Conservation (phyloP, 2,888 invertebrate genomes). For the Protophormia terraenovae region DNA sequence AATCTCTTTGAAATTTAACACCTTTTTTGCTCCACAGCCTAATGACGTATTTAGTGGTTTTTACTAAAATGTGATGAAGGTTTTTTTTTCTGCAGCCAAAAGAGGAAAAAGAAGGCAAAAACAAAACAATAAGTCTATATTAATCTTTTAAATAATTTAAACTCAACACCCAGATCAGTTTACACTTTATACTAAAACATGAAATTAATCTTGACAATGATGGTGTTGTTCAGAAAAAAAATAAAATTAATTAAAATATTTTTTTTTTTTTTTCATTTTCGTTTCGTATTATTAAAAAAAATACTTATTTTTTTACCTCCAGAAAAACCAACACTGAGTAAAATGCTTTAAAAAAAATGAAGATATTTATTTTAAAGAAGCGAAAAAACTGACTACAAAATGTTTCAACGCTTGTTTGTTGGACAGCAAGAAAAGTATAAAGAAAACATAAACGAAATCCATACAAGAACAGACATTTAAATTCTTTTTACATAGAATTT, state of each 20-base stretch:
- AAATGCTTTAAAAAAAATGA: neutral
- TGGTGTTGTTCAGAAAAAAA: slow-evolving; percentile 16
- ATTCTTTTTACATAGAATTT: neutral
- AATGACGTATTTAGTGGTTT: slow-evolving; percentile 48
- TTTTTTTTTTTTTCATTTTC: too few relatives aligned
- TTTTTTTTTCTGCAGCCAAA: neutral
- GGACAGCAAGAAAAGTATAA: neutral
- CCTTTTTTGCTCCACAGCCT: slow-evolving; percentile 29
- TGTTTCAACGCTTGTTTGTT: slow-evolving; percentile 36
- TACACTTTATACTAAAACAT: slow-evolving; percentile 43
- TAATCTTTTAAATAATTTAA: slow-evolving; percentile 56
- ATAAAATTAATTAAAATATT: slow-evolving; percentile 61
- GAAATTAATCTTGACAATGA: slow-evolving; percentile 59
- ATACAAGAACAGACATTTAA: slow-evolving; percentile 25
- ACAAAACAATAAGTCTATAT: slow-evolving; percentile 13
- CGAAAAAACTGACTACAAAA: slow-evolving; percentile 39
- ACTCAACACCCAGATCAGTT: slow-evolving; percentile 63
- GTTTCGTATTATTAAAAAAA: neutral
- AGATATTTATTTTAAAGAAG: slow-evolving; percentile 59
- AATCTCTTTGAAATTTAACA: slow-evolving; percentile 55
- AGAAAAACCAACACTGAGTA: slow-evolving; percentile 11
- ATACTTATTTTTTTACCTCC: neutral
- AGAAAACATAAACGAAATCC: neutral
- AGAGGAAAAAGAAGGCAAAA: neutral
- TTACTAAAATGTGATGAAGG: neutral